These are phyloP conservation scores for Ovibos moschatus DNA, from an alignment of 2,113 vertebrate genomes.

Conservation along the genomic window DNA sequence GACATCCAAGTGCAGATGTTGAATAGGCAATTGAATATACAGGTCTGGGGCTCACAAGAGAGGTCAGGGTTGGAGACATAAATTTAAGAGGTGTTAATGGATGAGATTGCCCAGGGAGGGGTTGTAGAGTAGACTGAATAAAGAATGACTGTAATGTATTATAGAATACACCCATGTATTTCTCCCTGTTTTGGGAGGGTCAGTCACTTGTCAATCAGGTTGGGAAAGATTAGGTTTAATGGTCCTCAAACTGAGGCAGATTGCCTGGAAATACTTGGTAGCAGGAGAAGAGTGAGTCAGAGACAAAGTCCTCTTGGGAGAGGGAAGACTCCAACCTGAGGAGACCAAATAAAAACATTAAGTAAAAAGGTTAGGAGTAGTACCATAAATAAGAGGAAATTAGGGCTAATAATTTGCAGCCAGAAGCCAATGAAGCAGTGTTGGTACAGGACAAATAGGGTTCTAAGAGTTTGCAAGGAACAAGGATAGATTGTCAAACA, in stretches of 20 bases:
- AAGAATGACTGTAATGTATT: neutral
- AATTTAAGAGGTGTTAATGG: neutral
- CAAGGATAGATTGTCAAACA: neutral
- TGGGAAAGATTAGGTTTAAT: neutral
- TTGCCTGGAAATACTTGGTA: neutral
- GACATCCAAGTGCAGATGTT: neutral
- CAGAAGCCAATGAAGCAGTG: neutral
- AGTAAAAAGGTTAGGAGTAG: neutral
- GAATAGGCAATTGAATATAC: neutral
- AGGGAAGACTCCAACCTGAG: neutral
- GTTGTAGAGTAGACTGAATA: neutral
- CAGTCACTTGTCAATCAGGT: neutral
- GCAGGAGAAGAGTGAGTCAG: neutral
- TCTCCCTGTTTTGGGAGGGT: neutral
- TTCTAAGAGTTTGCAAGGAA: neutral
- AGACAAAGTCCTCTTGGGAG: neutral
- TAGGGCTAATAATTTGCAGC: neutral
- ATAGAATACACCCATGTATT: neutral
- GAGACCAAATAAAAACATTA: neutral
- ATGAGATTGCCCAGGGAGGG: neutral
- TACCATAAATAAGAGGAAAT: neutral
- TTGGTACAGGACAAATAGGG: neutral
- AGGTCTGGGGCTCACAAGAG: constrained; percentile 3
- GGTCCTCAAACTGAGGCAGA: neutral
- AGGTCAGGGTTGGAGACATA: neutral